These are phyloP conservation scores for Quadroppia sp. DNA, from an alignment of 2,888 invertebrate genomes.

Conservation along the genomic window DNA sequence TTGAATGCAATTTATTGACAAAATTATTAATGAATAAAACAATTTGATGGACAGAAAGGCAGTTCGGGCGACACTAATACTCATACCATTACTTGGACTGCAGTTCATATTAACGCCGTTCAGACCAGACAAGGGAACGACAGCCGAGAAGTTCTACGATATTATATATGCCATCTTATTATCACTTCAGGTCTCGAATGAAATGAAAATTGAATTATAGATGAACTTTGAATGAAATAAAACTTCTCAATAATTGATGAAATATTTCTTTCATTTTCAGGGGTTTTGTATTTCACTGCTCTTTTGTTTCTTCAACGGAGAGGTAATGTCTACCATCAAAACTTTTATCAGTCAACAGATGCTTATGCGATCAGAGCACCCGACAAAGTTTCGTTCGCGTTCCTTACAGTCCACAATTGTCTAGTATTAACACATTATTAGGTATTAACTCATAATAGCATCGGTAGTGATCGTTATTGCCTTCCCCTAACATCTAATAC, in stretches of 20 bases:
- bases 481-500: too few species aligned
- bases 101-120: slow-evolving; percentile 85
- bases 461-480: slow-evolving; percentile 7
- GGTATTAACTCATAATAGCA: slow-evolving; percentile 33
- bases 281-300: slow-evolving; percentile 86
- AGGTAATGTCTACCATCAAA: slow-evolving; percentile 59
- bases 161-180: slow-evolving; percentile 77
- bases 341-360: slow-evolving; percentile 36
- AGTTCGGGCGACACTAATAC: slow-evolving; percentile 73
- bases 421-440: slow-evolving; percentile 33
- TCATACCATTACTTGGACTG: slow-evolving; percentile 83
- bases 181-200: slow-evolving; percentile 69
- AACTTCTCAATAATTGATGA: slow-evolving; percentile 7
- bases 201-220: slow-evolving; percentile 21
- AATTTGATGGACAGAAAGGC: slow-evolving; percentile 55
- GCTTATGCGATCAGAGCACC: slow-evolving; percentile 33
- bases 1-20: too few species aligned
- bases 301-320: slow-evolving; percentile 91
- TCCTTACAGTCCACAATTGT: slow-evolving; percentile 37
- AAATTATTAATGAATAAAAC: too few species aligned
- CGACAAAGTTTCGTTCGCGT: slow-evolving; percentile 31
- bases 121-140: slow-evolving; percentile 63
- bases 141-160: slow-evolving; percentile 62
- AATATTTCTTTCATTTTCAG: slow-evolving; percentile 58
- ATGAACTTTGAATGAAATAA: slow-evolving; percentile 13